Conservation (phyloP, 2,888 invertebrate species). For the Chrysolina americana region DNA sequence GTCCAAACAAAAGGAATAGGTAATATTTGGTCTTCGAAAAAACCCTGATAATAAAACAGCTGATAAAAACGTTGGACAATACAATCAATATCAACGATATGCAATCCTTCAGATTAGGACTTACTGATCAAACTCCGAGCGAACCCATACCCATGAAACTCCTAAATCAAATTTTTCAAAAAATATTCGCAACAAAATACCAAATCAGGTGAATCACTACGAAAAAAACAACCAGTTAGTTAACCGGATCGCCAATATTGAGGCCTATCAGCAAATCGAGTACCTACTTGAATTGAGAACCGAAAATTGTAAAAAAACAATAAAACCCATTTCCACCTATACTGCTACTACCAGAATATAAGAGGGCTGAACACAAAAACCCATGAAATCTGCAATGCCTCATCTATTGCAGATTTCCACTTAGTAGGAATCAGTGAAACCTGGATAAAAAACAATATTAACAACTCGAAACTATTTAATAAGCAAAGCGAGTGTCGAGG, state of each 20-base stretch:
- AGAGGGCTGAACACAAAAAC: conserved; percentile 1
- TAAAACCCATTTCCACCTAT: not conserved
- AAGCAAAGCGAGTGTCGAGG: not conserved
- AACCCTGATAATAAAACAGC: not conserved
- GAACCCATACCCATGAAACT: not conserved
- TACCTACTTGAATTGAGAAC: not conserved
- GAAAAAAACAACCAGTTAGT: not conserved
- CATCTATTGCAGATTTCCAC: not conserved
- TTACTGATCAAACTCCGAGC: not conserved
- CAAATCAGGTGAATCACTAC: not conserved
- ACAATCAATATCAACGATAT: not conserved
- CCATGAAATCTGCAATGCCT: conserved; percentile 1
- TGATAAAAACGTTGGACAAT: not conserved
- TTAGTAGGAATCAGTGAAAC: conserved; percentile 3
- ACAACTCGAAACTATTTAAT: not conserved
- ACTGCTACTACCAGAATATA: conserved; percentile 16
- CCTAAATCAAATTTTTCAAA: not conserved
- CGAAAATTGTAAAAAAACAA: conserved; percentile 5
- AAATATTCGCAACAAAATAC: not conserved
- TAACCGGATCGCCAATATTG: not conserved
- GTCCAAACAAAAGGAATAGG: not conserved
- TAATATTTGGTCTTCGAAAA: not conserved
- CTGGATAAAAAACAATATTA: conserved; percentile 9
- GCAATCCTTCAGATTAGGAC: not conserved
- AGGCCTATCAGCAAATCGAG: not conserved